phyloP scores from a whole-genome alignment of 53 echinoderm and acorn worm genomes.

The Apostichopus leukothele region DNA sequence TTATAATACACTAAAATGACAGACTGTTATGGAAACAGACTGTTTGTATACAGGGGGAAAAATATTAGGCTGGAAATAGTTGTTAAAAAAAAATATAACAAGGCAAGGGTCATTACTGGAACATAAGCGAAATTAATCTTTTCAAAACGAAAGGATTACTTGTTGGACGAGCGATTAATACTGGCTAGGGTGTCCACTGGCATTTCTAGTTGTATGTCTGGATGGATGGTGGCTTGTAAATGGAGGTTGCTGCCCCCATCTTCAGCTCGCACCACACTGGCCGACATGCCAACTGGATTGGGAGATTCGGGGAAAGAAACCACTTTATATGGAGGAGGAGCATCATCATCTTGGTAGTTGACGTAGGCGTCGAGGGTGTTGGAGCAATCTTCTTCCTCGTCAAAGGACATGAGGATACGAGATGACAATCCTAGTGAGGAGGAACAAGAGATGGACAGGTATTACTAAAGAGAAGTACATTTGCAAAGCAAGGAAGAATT shows the following conservation, averaged over 20 bases:
- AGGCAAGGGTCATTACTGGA: too few relatives aligned
- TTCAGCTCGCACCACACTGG: conserved; percentile 28
- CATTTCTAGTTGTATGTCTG: conserved; percentile 90
- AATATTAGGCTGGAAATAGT: too few relatives aligned
- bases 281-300: background rate
- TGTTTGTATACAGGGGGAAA: too few relatives aligned
- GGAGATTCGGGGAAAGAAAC: background rate
- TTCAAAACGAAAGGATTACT: conserved; percentile 44
- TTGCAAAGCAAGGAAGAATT: too few relatives aligned
- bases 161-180: conserved; percentile 84
- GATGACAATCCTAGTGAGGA: conserved; percentile 74
- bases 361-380: conserved; percentile 38
- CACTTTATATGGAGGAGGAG: background rate
- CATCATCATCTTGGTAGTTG: conserved; percentile 37
- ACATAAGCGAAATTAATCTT: too few relatives aligned
- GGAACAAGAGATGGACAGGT: background rate
- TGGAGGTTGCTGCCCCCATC: conserved; percentile 8
- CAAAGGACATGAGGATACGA: conserved; percentile 76
- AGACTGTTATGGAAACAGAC: too few relatives aligned
- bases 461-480: too few relatives aligned
- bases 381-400: conserved; percentile 60
- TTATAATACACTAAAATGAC: too few relatives aligned
- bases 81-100: too few relatives aligned
- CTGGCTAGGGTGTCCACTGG: conserved; percentile 85
- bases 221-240: conserved; percentile 75